Conservation (phyloP, 35 echinoderm and acorn worm species). For the Diadema setosum region DNA sequence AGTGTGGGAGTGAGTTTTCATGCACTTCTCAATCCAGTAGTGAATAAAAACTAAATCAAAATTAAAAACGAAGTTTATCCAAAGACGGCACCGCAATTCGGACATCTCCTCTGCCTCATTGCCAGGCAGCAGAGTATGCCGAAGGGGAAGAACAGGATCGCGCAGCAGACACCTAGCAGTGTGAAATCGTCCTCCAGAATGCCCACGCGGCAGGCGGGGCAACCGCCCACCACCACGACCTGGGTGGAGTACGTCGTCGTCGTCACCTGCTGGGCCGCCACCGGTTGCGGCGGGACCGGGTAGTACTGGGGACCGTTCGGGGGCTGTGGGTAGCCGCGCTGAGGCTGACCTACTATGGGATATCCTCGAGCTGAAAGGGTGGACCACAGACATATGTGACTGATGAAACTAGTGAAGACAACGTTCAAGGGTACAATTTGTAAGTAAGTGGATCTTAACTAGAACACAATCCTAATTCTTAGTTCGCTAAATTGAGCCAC, state of each 20-base stretch:
- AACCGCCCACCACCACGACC: slow-evolving; percentile 53
- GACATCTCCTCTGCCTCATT: slow-evolving; percentile 67
- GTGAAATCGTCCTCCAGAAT: slow-evolving; percentile 74
- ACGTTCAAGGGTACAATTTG: background rate
- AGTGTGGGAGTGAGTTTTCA: too few species aligned
- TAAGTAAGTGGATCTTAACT: background rate
- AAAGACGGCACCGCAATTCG: slow-evolving; percentile 75
- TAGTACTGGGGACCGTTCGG: background rate
- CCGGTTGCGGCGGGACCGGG: background rate
- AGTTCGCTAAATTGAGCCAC: background rate
- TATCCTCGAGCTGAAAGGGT: slow-evolving; percentile 9
- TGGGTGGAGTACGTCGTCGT: slow-evolving; percentile 39
- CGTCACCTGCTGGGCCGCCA: background rate
- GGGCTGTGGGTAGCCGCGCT: background rate
- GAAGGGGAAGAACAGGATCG: slow-evolving; percentile 81
- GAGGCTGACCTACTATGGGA: slow-evolving; percentile 22
- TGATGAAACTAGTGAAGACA: background rate
- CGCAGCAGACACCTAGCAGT: slow-evolving; percentile 76
- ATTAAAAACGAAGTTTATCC: too few species aligned
- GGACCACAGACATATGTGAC: background rate
- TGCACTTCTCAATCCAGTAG: too few species aligned
- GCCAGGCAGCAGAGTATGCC: slow-evolving; percentile 80
- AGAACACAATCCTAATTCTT: background rate
- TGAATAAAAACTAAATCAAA: too few species aligned
- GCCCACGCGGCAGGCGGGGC: slow-evolving; percentile 62